These are phyloP conservation scores for Xiphophorus hellerii DNA, from an alignment of 2,113 vertebrate species.

Conservation along the genomic window DNA sequence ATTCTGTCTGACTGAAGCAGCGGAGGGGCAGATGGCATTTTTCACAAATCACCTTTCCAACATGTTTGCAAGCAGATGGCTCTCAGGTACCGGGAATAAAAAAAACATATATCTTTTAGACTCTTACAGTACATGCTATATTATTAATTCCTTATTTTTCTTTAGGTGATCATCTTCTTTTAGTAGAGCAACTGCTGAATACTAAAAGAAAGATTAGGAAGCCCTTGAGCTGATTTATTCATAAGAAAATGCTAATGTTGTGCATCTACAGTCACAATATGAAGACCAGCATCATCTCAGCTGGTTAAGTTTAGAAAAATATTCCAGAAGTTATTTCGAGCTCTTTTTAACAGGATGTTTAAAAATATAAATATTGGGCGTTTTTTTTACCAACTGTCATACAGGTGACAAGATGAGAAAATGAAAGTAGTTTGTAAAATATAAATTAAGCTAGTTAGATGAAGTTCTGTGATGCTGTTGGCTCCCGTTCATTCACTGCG, in stretches of 20 bases:
- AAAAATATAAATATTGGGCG: no score
- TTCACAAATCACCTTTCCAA: slow-evolving; percentile 66
- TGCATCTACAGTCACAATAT: background rate
- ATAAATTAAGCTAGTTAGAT: no score
- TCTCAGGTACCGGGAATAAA: slow-evolving; percentile 13
- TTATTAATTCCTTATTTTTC: background rate
- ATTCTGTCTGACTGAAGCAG: slow-evolving; percentile 44
- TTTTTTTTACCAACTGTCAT: no score
- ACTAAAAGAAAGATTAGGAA: background rate
- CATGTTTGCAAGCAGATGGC: slow-evolving; percentile 56
- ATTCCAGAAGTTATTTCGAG: no score
- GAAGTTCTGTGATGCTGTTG: no score
- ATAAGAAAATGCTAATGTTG: background rate
- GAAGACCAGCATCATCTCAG: background rate
- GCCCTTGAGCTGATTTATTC: background rate
- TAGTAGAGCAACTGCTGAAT: background rate
- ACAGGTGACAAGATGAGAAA: background rate
- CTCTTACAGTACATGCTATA: background rate
- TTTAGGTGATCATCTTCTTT: background rate
- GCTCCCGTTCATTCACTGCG: no score
- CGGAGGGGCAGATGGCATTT: slow-evolving; percentile 60
- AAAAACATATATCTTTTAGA: background rate
- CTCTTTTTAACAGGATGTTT: no score
- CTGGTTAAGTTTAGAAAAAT: background rate
- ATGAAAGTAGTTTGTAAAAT: no score